Percentiles rank a stretch among this genome's conserved stretches.
phyloP scores from a whole-genome alignment of 2,888 invertebrate species.

The Ganaspis brasiliensis region DNA sequence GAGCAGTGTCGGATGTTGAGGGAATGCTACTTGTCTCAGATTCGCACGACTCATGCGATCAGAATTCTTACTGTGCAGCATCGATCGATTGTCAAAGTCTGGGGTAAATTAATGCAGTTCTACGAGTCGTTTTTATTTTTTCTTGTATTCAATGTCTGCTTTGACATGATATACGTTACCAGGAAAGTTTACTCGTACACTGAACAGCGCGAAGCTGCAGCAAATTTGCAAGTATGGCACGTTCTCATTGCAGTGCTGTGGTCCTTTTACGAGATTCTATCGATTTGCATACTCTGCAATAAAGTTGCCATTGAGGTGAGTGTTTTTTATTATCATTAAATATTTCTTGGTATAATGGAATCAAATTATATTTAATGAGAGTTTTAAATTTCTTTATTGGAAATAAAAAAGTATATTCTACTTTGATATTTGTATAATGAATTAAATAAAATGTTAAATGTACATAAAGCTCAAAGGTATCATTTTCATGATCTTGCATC shows the following conservation, averaged over 20 bases:
- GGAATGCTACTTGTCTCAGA: neutral
- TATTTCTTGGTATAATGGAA: neutral
- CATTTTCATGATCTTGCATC: too few species aligned
- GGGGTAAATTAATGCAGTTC: slow-evolving; percentile 23
- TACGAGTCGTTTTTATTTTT: slow-evolving; percentile 30
- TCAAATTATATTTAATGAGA: too few species aligned
- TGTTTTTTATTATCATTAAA: neutral
- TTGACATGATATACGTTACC: neutral
- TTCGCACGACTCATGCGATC: neutral
- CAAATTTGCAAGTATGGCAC: slow-evolving; percentile 35
- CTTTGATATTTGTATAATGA: too few species aligned
- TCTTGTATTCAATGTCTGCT: slow-evolving; percentile 8
- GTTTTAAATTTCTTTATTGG: neutral
- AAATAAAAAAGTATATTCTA: neutral
- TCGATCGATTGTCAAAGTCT: slow-evolving; percentile 10
- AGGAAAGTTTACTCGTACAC: slow-evolving; percentile 12
- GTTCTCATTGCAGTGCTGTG: slow-evolving; percentile 14
- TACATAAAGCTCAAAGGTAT: too few species aligned
- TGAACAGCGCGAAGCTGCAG: neutral
- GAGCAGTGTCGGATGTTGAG: neutral
- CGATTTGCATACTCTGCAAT: slow-evolving; percentile 28
- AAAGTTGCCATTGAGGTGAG: slow-evolving; percentile 36
- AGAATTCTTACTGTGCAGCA: slow-evolving; percentile 29
- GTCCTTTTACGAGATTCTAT: slow-evolving; percentile 34
- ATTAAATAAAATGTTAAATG: too few species aligned